Percentiles rank a stretch among this genome's conserved stretches.
phyloP scores from a whole-genome alignment of 2,113 vertebrate species.

The Ellobius talpinus region DNA sequence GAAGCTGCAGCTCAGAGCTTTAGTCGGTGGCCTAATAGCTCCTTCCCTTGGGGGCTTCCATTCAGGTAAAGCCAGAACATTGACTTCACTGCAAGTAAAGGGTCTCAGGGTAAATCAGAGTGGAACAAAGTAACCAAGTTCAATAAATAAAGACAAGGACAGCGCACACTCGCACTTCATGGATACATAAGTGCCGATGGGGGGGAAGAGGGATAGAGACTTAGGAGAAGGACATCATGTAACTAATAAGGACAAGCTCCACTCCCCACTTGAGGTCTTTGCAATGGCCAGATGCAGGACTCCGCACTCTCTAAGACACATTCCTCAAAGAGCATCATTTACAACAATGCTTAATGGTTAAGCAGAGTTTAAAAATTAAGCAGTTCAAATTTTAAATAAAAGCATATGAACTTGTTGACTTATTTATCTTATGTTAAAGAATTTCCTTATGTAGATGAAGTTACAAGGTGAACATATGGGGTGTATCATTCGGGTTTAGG shows the following conservation, averaged over 20 bases:
- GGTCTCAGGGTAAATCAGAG: background rate
- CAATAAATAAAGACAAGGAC: background rate
- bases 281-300: background rate
- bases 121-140: background rate
- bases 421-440: background rate
- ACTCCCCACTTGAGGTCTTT: background rate
- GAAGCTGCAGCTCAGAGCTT: too few relatives aligned
- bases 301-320: background rate
- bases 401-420: background rate
- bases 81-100: background rate
- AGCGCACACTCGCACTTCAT: fast-evolving
- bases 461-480: background rate
- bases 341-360: background rate
- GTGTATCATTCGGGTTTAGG: background rate
- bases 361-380: background rate
- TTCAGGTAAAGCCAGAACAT: background rate
- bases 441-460: background rate
- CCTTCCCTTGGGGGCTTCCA: background rate
- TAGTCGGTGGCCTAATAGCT: background rate
- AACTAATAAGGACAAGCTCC: background rate
- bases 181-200: too few relatives aligned
- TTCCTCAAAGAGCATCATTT: background rate
- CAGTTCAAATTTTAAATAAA: background rate
- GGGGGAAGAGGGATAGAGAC: background rate
- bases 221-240: background rate